A percentile compares a stretch with the other conserved stretches of the same genome.
These are phyloP conservation scores for Brachymystax lenok DNA, from an alignment of 2,797 vertebrate genomes.

Conservation along the genomic window DNA sequence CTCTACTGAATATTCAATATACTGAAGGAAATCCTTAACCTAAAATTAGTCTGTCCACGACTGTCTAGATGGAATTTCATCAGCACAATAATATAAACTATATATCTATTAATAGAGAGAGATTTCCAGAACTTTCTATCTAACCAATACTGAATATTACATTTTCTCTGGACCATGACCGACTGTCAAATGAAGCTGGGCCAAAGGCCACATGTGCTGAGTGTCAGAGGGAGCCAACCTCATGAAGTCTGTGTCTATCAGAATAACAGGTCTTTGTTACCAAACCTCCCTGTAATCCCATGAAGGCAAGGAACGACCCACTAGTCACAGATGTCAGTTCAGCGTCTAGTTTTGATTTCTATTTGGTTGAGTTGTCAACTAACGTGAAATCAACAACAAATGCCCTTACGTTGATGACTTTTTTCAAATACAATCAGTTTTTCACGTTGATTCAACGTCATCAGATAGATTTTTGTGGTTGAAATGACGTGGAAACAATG, in stretches of 20 bases:
- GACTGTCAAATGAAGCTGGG: not conserved
- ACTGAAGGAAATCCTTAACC: not conserved
- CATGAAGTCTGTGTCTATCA: not conserved
- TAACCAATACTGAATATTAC: not conserved
- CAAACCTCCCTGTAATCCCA: not conserved
- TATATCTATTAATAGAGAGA: not conserved
- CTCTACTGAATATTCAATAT: not conserved
- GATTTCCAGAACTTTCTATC: not conserved
- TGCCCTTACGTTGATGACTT: no score
- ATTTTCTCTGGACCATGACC: not conserved
- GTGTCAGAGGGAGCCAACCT: not conserved
- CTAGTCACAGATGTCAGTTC: not conserved
- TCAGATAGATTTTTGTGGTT: no score
- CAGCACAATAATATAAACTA: not conserved
- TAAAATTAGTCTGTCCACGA: not conserved
- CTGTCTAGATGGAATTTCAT: not conserved
- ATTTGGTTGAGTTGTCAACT: no score
- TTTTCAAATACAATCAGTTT: no score
- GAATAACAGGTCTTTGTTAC: not conserved
- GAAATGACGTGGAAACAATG: no score
- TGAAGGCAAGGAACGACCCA: not conserved
- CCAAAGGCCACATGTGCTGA: not conserved
- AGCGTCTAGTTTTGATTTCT: no score
- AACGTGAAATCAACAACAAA: no score
- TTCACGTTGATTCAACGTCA: no score